Evolutionary conservation across 2,797 vertebrate genomes (phyloP), one percentile per base, ranked within the genome.

Genomic region (Alfaro cultratus): DNA sequence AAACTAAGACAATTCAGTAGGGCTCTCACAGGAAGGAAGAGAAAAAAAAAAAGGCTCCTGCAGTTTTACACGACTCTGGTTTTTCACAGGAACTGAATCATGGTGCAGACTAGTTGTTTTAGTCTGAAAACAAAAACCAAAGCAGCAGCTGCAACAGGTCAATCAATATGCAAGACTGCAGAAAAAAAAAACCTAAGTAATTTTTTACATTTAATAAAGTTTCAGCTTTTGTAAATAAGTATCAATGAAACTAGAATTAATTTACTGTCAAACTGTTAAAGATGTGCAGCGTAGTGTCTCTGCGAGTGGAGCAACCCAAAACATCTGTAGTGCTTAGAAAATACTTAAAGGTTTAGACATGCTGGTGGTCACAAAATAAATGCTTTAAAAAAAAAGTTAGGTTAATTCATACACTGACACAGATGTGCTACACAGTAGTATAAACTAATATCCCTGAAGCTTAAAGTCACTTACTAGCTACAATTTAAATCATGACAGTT

Each of bases 161-260:
- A 2, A 88, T 85, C 75, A 41, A 57, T 68, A 91, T 88, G 67
- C 89, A 93, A 93, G 85, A 90, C 91, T 94, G 94, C 93, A 93
- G 93, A 93, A 89, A 88, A 89, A 87, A 87, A 46, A 41, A 15
- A 29, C 92, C 94, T 93, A 88, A 87, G 88, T 82, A 45, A 49
- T 82, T 83, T 83, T 26, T 85, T 77, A 80, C 43, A 87, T 83
- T 89, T 93, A 84, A 91, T 85, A 93, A 77, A 89, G 81, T 80
- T 41, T 82, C 74, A 73, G 80, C 83, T 86, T 86, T 85, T 29
- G 46, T 60, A 80, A 83, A 80, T 81, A 91, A 82, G 80, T 49
- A 81, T 88, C 60, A 76, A 88, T 91, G 89, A 92, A 92, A 93
- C 89, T 83, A 89, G 83, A 92, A 91, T 85, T 47, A 79, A 78